Base-by-base conservation (phyloP, 2,888 invertebrate species). In the Lasiommata megera region DNA sequence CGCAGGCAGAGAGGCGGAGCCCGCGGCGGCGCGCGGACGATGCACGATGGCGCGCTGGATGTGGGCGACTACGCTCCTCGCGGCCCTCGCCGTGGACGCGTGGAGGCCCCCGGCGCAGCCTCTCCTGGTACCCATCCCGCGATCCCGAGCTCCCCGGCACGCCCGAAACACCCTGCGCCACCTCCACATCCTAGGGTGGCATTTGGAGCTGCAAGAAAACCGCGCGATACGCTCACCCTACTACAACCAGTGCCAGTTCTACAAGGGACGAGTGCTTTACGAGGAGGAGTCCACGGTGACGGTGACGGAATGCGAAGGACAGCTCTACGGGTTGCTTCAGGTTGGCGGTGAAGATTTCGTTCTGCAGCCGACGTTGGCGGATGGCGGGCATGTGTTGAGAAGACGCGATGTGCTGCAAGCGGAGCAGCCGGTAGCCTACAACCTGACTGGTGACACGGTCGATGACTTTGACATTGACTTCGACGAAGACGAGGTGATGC, bases 261-360 rank as follows among this genome's bases (percentile, higher is more conserved):
- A 88, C 70, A 82, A 71, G 58, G 89, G 90, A 8, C 76, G 72
- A 17, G 81, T 90, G n/a, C 66, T 80, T 34, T 75, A 81, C 55
- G 85, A 87, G 54, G 73, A 76, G 11, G 70, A 72, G 6, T 92
- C 93, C 0, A 71, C 85, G 6, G 92, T 84, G 1, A 88, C 92
- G 0, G 79, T 93, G 54, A 92, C 92, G 1, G 87, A 92, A 50
- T 93, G 93, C 66, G 82, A 76, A 0, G 87, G 86, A 9, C 88
- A 89, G 65, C 77, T 93, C 60, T 93, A 92, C 60, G 92, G 92
- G 3, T 68, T 93, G 64, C 78, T 93, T 44, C 82, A 85, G 62
- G 81, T 92, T 1, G 81, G 80, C 1, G 76, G 80, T 9, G 81
- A 87, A 53, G 84, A 89, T 56, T 92, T 91, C 53, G 83, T 92